Conservation (phyloP, 2,888 invertebrate species). For the Spisula subtruncata region DNA sequence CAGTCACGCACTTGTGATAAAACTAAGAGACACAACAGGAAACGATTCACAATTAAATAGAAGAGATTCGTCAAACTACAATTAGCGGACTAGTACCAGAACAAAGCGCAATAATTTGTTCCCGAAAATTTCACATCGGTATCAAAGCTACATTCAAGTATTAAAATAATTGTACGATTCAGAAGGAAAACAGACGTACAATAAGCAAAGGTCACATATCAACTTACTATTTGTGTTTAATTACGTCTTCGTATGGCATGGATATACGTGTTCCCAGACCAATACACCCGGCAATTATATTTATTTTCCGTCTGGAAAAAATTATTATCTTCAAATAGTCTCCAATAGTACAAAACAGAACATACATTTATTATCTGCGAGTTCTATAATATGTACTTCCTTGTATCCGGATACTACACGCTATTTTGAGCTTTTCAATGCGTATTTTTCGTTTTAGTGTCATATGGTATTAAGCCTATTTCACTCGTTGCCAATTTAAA, state of each 20-base stretch:
- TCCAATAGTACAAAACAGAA: not conserved
- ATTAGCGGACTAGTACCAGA: not conserved
- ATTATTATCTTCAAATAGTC: not conserved
- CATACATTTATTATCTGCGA: too few relatives aligned
- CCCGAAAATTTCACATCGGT: not conserved
- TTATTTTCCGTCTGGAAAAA: not conserved
- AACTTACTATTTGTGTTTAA: not conserved
- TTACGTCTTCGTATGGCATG: not conserved
- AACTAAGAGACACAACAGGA: too few relatives aligned
- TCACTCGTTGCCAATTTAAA: too few relatives aligned
- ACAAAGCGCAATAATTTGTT: not conserved
- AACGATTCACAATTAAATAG: too few relatives aligned
- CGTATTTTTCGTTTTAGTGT: too few relatives aligned
- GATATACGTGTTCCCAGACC: not conserved
- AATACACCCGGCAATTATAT: not conserved
- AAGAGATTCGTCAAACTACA: too few relatives aligned
- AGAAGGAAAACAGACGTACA: not conserved
- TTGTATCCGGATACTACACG: too few relatives aligned
- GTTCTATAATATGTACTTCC: too few relatives aligned
- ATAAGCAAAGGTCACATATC: not conserved
- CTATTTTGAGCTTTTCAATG: too few relatives aligned
- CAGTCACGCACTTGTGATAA: too few relatives aligned
- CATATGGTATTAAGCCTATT: too few relatives aligned
- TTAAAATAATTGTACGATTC: not conserved
- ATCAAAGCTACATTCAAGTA: too few relatives aligned